phyloP scores from a whole-genome alignment of 1,140 invertebrate species.

The Trachymyrmex septentrionalis region DNA sequence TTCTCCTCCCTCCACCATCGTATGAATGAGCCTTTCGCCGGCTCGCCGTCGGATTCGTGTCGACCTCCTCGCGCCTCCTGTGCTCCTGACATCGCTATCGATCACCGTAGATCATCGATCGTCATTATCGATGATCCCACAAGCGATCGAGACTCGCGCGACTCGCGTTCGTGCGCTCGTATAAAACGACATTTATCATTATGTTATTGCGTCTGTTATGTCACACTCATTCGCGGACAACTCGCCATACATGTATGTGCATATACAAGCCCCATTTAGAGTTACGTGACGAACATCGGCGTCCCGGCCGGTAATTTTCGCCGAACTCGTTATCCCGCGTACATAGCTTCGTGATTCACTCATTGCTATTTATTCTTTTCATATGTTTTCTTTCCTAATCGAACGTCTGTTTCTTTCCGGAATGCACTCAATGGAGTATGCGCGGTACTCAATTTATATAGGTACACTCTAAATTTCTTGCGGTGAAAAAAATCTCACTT shows the following conservation, averaged over 20 bases:
- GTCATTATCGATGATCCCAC: conserved; percentile 83
- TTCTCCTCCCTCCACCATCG: background rate
- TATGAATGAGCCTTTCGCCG: conserved; percentile 50
- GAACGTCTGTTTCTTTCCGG: background rate
- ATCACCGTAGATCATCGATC: conserved; percentile 85
- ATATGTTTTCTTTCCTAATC: background rate
- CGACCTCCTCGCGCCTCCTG: conserved; percentile 77
- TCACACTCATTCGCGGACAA: background rate
- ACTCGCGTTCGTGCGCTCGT: background rate
- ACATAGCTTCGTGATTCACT: conserved; percentile 23
- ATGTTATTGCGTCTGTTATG: background rate
- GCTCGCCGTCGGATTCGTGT: conserved; percentile 35
- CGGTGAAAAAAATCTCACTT: no score
- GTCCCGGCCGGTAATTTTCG: conserved; percentile 23
- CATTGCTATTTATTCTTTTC: background rate
- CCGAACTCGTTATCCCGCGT: background rate
- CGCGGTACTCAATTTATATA: no score
- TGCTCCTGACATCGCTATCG: conserved; percentile 82
- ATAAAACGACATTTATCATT: background rate
- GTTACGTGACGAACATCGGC: background rate
- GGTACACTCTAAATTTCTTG: no score
- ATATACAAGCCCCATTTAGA: conserved; percentile 1
- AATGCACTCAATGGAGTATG: background rate
- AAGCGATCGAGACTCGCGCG: conserved; percentile 62
- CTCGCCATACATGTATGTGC: background rate